A percentile compares a stretch with the other conserved stretches of the same genome.
Conservation (phyloP, 2,888 invertebrate genomes). For the Trisateles emortualis region DNA sequence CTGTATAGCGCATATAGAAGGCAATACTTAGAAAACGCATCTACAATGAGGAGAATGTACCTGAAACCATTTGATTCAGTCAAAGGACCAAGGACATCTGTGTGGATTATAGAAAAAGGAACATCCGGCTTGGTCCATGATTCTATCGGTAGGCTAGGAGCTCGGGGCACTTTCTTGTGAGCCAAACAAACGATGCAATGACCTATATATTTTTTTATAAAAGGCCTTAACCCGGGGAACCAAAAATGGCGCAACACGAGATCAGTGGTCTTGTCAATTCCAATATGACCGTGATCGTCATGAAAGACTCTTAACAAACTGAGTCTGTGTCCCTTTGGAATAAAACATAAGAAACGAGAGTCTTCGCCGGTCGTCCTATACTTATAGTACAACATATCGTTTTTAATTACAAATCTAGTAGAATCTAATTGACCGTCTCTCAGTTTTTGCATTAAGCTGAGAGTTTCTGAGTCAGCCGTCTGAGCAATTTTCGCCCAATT, state of each 20-base stretch:
- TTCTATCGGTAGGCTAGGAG: constrained; percentile 27
- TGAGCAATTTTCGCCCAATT: constrained; percentile 32
- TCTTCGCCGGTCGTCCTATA: background rate
- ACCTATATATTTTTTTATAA: constrained; percentile 8
- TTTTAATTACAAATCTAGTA: no score
- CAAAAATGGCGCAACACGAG: constrained; percentile 25
- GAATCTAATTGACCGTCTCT: background rate
- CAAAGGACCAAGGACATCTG: constrained; percentile 26
- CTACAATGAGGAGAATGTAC: constrained; percentile 33
- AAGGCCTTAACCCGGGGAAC: constrained; percentile 26
- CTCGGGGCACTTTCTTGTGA: constrained; percentile 25
- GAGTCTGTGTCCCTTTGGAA: constrained; percentile 44
- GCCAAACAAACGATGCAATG: constrained; percentile 23
- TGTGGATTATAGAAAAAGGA: constrained; percentile 32
- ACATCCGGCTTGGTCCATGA: constrained; percentile 37
- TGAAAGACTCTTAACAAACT: constrained; percentile 21
- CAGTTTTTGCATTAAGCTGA: background rate
- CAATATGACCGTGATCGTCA: background rate
- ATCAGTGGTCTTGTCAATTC: background rate
- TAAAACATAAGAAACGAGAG: no score
- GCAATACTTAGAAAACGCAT: constrained; percentile 41
- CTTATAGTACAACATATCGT: no score
- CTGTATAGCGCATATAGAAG: constrained; percentile 32
- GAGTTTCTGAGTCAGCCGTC: constrained; percentile 3
- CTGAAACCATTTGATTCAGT: constrained; percentile 29